phyloP scores from a whole-genome alignment of 1,140 invertebrate genomes.

The Akabosia matsudoensis region DNA sequence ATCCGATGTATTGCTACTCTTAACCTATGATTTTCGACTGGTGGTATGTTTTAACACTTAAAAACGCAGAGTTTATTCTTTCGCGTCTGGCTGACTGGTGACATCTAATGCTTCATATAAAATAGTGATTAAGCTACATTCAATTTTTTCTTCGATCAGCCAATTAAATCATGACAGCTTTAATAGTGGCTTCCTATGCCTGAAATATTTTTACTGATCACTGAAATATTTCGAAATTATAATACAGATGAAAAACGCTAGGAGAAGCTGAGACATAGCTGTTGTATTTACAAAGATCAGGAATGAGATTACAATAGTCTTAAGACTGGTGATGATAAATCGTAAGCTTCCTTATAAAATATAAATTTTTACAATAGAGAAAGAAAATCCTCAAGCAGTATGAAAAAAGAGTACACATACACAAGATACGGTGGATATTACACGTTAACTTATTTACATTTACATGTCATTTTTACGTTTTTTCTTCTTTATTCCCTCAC shows the following conservation, averaged over 20 bases:
- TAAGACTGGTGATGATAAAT: not conserved
- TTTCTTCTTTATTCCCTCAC: too few relatives aligned
- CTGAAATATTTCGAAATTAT: too few relatives aligned
- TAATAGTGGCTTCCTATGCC: too few relatives aligned
- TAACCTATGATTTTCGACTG: not conserved
- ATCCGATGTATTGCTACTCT: too few relatives aligned
- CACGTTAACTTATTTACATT: not conserved
- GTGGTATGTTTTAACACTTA: not conserved
- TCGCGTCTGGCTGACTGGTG: not conserved
- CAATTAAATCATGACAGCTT: too few relatives aligned
- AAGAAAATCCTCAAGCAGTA: not conserved
- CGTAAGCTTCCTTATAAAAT: not conserved
- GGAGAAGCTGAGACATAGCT: too few relatives aligned
- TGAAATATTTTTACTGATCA: too few relatives aligned
- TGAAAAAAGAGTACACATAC: not conserved
- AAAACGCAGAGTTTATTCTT: too few relatives aligned
- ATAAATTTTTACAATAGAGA: not conserved
- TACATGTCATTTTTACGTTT: slow-evolving; percentile 8
- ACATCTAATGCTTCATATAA: not conserved
- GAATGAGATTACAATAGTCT: not conserved
- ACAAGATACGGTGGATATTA: too few relatives aligned
- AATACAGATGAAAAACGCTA: too few relatives aligned
- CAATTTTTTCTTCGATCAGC: too few relatives aligned
- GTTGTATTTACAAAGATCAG: not conserved
- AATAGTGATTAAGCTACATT: too few relatives aligned